Base-by-base conservation (phyloP, 2,797 vertebrate species). In the Fundulus diaphanus region DNA sequence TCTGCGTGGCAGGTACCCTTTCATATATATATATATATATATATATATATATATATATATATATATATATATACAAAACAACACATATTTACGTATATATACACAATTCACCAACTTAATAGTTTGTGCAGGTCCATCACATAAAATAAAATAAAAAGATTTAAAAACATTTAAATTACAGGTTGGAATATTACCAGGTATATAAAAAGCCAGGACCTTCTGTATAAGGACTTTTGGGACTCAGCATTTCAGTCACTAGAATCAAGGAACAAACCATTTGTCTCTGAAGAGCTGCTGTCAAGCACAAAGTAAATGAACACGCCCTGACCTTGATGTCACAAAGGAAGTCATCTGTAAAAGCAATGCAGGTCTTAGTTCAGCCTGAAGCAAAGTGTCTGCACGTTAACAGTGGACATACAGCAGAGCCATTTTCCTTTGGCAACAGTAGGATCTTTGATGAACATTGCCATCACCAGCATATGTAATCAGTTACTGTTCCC, bases 271-370 rank as follows among this genome's bases (percentile, higher is more conserved):
- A 80, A 79, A 70, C 27, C 33, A 72, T 78, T 77, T 46, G 70
- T 79, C 82, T 79, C 33, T 68, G 54, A 79, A 31, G 33, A 59
- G 68, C 27, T 6, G 12, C 57, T 20, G 29, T 56, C 65, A 57
- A 78, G 76, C 70, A 24, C 18, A n/a, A 78, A 84, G 82, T 78
- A 76, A 81, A 82, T 73, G 74, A 44, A 82, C 71, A 83, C 70
- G 67, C 44, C 66, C 63, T 85, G 78, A 86, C 77, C 78, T 87
- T 78, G 27, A 73, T 82, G 83, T 85, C 81, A 82, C 61, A 67
- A 81, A 76, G 35, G n/a, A 78, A 86, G 67, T 81, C 69, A 77
- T 89, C 80, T 73, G 77, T 81, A 76, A 89, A 85, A 68, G 73
- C 44, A 16, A 42, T 33, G 69, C 70, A 29, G 66, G 37, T 40